These are phyloP conservation scores for Amphilophus citrinellus DNA, from an alignment of 2,113 vertebrate genomes.

Conservation along the genomic window DNA sequence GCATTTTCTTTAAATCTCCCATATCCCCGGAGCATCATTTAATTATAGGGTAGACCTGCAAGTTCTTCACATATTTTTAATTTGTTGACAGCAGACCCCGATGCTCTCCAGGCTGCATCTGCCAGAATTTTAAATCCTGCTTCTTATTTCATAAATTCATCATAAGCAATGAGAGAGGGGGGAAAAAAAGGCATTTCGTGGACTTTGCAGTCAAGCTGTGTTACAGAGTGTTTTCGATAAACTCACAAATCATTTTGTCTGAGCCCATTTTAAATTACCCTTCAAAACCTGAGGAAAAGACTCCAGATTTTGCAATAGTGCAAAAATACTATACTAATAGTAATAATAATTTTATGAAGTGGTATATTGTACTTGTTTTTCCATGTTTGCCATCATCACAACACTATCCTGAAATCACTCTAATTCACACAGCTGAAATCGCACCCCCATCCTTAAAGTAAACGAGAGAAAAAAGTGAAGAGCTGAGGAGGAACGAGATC, in stretches of 20 bases:
- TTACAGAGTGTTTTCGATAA: background rate
- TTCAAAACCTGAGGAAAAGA: background rate
- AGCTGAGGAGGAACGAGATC: background rate
- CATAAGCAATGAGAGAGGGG: background rate
- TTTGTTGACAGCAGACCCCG: slow-evolving; percentile 6
- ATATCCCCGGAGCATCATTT: background rate
- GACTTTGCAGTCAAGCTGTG: background rate
- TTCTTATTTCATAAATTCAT: background rate
- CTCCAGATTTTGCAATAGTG: too few species aligned
- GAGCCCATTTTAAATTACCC: background rate
- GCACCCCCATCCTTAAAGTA: background rate
- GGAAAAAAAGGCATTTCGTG: background rate
- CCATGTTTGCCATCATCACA: background rate
- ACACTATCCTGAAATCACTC: background rate
- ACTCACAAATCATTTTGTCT: background rate
- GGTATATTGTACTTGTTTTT: background rate
- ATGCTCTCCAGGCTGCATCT: background rate
- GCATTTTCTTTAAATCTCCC: background rate
- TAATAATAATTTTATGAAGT: background rate
- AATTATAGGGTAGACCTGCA: background rate
- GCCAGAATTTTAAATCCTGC: background rate
- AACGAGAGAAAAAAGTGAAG: background rate
- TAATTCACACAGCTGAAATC: background rate
- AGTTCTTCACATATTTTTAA: slow-evolving; percentile 9
- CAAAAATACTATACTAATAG: background rate